Percentiles rank a stretch among this genome's conserved stretches.
phyloP scores from a whole-genome alignment of 2,797 vertebrate genomes.

The Leptoclinus maculatus region DNA sequence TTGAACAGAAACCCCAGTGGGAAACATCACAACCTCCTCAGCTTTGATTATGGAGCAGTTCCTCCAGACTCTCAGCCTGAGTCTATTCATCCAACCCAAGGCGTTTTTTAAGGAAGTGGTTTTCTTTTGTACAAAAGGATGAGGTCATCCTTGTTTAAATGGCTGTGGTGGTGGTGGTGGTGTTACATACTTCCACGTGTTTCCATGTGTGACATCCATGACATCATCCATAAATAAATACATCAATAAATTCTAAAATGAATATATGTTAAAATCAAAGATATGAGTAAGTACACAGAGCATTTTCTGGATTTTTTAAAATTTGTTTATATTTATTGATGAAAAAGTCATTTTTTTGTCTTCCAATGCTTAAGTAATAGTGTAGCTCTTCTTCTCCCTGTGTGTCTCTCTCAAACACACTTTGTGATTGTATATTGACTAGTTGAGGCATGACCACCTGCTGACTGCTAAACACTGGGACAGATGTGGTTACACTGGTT shows the following conservation, averaged over 20 bases:
- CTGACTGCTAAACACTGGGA: not conserved
- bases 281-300: not conserved
- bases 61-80: constrained; percentile 35
- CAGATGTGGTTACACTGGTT: constrained; percentile 27
- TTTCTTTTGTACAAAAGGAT: constrained; percentile 44
- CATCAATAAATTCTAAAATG: not conserved
- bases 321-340: not conserved
- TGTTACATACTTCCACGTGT: constrained; percentile 5
- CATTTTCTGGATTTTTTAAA: not conserved
- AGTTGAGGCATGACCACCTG: not conserved
- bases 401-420: not conserved
- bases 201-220: not conserved
- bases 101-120: constrained; percentile 35
- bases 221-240: not conserved
- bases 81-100: constrained; percentile 10
- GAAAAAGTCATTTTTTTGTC: not conserved
- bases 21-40: constrained; percentile 31
- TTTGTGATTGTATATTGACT: not conserved
- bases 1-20: constrained; percentile 41
- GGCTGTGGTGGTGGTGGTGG: not conserved
- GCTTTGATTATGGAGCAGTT: constrained; percentile 39
- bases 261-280: not conserved
- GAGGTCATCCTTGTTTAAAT: constrained; percentile 46
- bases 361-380: not conserved
- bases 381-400: not conserved